Evolutionary conservation across 2,888 invertebrate genomes (phyloP).

Genomic region (Pherbina coryleti): DNA sequence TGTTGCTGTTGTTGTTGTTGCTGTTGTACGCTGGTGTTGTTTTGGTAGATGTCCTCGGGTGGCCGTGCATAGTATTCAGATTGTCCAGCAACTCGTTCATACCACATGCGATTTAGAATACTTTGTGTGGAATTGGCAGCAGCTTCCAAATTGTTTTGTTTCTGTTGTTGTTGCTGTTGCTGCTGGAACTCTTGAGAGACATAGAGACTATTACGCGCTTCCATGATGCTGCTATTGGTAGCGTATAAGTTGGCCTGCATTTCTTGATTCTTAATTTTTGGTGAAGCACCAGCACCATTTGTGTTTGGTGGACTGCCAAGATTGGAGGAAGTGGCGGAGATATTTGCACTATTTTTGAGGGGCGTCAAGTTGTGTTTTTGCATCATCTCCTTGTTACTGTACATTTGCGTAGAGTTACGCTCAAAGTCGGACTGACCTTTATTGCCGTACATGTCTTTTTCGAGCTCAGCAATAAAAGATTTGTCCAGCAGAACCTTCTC

Average conservation of each 20-base stretch:
- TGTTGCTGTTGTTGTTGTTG: constrained; percentile 8
- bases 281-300: constrained; percentile 51
- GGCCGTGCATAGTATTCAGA: constrained; percentile 62
- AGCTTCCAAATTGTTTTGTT: constrained; percentile 61
- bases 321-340: constrained; percentile 47
- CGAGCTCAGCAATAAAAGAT: constrained; percentile 76
- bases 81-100: constrained; percentile 65
- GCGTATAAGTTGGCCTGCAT: constrained; percentile 36
- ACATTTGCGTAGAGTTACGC: constrained; percentile 65
- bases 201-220: constrained; percentile 46
- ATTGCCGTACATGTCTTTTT: constrained; percentile 73
- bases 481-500: constrained; percentile 72
- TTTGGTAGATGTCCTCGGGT: constrained; percentile 60
- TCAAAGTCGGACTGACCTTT: constrained; percentile 66
- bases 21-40: constrained; percentile 50
- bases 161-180: constrained; percentile 50
- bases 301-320: constrained; percentile 55
- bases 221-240: constrained; percentile 29
- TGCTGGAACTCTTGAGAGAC: constrained; percentile 35
- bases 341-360: constrained; percentile 54
- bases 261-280: constrained; percentile 55
- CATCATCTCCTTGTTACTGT: constrained; percentile 62
- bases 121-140: constrained; percentile 63
- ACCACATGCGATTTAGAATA: constrained; percentile 71
- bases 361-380: constrained; percentile 66